Conservation (phyloP, 1,140 invertebrate genomes). For the Megalonaias nervosa region DNA sequence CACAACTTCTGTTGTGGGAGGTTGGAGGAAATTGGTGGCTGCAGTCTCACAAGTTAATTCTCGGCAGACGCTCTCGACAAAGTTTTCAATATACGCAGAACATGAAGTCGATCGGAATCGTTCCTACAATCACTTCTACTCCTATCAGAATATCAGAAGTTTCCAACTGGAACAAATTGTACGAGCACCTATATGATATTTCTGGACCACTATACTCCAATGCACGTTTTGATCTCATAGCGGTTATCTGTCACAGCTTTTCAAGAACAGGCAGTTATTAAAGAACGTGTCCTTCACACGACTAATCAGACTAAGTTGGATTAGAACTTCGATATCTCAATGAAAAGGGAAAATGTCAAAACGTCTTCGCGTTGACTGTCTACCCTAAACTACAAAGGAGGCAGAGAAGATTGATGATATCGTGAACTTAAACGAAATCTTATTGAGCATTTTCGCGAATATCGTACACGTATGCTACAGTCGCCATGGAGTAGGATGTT, state of each 20-base stretch:
- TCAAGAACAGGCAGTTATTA: constrained; percentile 45
- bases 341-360: no score
- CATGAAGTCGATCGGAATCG: constrained; percentile 84
- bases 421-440: no score
- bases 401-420: no score
- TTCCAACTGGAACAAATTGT: constrained; percentile 76
- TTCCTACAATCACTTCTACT: constrained; percentile 79
- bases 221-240: constrained; percentile 83
- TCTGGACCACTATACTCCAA: constrained; percentile 83
- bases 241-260: constrained; percentile 78
- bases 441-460: no score
- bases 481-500: no score
- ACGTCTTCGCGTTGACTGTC: no score
- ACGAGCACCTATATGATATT: constrained; percentile 69
- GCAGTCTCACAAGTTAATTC: constrained; percentile 75
- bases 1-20: no score
- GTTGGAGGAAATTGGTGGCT: no score
- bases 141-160: constrained; percentile 91
- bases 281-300: constrained; percentile 37
- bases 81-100: constrained; percentile 92
- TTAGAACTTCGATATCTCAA: no score
- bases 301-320: background rate
- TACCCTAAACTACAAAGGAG: no score
- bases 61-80: constrained; percentile 91
- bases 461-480: no score